Evolutionary conservation across 2,888 invertebrate genomes (phyloP).

Genomic region (Cabera pusaria): DNA sequence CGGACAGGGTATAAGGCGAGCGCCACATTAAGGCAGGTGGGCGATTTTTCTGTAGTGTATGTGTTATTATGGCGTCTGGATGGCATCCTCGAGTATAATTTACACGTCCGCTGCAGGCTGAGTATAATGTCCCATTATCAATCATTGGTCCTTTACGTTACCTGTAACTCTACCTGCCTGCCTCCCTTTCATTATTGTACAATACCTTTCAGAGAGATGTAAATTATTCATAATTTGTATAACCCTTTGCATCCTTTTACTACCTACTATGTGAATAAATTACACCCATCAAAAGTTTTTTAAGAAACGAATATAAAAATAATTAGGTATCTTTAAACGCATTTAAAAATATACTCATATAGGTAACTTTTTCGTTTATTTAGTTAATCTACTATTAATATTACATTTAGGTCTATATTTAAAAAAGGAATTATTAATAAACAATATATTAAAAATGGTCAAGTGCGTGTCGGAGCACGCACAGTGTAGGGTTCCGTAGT

Average conservation of each 20-base stretch:
- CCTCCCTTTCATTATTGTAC: conserved; percentile 14
- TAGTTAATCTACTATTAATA: too few species aligned
- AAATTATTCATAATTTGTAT: conserved; percentile 1
- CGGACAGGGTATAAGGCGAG: conserved; percentile 25
- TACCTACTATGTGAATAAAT: neutral
- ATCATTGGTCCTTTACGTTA: conserved; percentile 41
- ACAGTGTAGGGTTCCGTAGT: too few species aligned
- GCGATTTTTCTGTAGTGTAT: conserved; percentile 25
- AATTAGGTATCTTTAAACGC: too few species aligned
- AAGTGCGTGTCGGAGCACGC: too few species aligned
- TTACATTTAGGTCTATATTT: too few species aligned
- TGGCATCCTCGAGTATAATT: conserved; percentile 40
- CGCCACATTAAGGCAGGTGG: conserved; percentile 33
- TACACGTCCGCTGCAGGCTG: conserved; percentile 23
- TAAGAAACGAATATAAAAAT: too few species aligned
- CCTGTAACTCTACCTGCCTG: conserved; percentile 31
- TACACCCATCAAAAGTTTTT: too few species aligned
- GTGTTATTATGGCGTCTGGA: conserved; percentile 32
- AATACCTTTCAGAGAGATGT: conserved; percentile 3
- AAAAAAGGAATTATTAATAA: too few species aligned
- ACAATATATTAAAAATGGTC: too few species aligned
- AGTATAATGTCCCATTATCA: conserved; percentile 55
- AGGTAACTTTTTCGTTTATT: too few species aligned
- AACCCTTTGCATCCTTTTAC: too few species aligned
- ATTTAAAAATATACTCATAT: too few species aligned